Conservation (phyloP, 2,797 vertebrate genomes). For the Ctenosaura bakeri region DNA sequence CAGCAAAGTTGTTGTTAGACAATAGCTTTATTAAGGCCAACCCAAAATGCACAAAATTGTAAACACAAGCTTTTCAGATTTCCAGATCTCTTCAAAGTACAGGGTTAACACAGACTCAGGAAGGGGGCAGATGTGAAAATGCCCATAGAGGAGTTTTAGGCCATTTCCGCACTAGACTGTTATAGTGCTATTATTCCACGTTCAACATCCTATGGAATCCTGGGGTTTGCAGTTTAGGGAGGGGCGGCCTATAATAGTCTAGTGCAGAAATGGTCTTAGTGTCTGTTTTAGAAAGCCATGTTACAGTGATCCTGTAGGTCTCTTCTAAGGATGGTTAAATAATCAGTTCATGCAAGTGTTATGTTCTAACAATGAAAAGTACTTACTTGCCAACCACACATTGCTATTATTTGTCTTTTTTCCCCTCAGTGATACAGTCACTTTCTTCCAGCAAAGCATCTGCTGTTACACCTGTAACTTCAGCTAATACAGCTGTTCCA, state of each 20-base stretch:
- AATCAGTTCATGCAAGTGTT: constrained; percentile 4
- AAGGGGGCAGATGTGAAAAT: constrained; percentile 13
- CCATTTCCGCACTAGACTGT: too few relatives aligned
- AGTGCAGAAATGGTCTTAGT: constrained; percentile 11
- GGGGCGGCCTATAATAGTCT: not conserved
- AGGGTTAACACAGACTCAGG: not conserved
- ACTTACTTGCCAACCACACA: not conserved
- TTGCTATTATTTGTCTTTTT: constrained; percentile 22
- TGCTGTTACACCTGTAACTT: constrained; percentile 76
- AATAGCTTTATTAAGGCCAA: not conserved
- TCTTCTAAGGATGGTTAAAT: constrained; percentile 50
- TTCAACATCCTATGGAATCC: too few relatives aligned
- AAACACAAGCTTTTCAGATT: not conserved
- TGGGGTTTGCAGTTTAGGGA: too few relatives aligned
- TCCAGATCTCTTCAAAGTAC: not conserved
- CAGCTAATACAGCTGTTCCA: constrained; percentile 65
- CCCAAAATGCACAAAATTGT: not conserved
- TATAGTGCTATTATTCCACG: too few relatives aligned
- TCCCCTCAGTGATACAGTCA: constrained; percentile 83
- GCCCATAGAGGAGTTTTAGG: constrained; percentile 45
- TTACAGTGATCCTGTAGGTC: constrained; percentile 49
- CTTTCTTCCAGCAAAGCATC: constrained; percentile 86
- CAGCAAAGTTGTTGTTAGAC: too few relatives aligned
- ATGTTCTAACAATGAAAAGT: not conserved
- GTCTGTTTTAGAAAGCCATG: constrained; percentile 48